phyloP scores from a whole-genome alignment of 1,140 invertebrate genomes.

The Tyrophagus putrescentiae region DNA sequence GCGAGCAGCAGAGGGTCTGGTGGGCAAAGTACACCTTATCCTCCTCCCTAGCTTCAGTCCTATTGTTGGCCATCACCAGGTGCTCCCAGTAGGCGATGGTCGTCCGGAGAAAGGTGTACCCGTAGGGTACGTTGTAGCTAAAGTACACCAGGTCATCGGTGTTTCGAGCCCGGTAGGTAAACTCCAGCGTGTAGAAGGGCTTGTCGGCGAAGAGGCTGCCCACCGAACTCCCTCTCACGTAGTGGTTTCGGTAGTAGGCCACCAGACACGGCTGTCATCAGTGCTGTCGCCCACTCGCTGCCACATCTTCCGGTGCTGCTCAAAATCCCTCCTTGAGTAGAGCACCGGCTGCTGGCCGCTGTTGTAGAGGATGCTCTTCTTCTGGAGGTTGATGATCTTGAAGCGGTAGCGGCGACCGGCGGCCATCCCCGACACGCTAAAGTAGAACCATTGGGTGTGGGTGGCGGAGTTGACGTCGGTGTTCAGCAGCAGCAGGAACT shows the following conservation, averaged over 20 bases:
- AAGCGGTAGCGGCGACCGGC: conserved; percentile 56
- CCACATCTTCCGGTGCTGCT: conserved; percentile 53
- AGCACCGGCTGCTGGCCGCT: conserved; percentile 64
- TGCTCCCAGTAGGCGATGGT: conserved; percentile 47
- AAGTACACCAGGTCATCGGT: conserved; percentile 79
- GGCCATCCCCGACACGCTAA: conserved; percentile 68
- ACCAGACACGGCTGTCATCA: conserved; percentile 42
- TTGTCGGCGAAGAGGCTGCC: conserved; percentile 31
- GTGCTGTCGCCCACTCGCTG: conserved; percentile 42
- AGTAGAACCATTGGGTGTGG: conserved; percentile 85
- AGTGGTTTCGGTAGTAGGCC: conserved; percentile 55
- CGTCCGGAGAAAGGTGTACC: conserved; percentile 61
- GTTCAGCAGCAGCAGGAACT: conserved; percentile 86
- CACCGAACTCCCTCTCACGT: conserved; percentile 24
- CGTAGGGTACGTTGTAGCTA: conserved; percentile 75
- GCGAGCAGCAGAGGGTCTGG: conserved; percentile 52
- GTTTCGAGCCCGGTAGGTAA: conserved; percentile 79
- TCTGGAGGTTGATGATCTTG: conserved; percentile 81
- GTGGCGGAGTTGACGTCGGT: conserved; percentile 67
- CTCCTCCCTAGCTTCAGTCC: conserved; percentile 28
- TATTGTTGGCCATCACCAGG: neutral
- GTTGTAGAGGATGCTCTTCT: conserved; percentile 74
- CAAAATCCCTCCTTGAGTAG: conserved; percentile 58
- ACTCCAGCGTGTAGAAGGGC: conserved; percentile 72
- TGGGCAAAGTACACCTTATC: conserved; percentile 39